Base-by-base conservation (phyloP, 35 echinoderm and acorn worm genomes). In the Ptychodera flava region DNA sequence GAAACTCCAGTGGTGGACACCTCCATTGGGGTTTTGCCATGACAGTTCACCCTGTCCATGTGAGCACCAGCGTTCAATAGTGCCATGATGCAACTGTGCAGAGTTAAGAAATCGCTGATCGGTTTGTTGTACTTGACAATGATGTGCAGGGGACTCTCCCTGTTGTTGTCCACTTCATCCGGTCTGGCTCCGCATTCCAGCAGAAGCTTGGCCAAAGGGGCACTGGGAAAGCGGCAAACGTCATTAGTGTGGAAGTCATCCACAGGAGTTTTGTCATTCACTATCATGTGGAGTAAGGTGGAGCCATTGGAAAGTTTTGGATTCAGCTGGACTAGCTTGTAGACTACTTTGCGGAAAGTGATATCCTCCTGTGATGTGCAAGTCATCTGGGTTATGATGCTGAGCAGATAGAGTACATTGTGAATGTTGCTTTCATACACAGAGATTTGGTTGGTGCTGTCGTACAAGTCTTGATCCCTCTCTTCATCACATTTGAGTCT, bases 221-320 rank as follows among this genome's bases (percentile, higher is more conserved):
- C 64, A 80, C 87, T 82, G 15, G 93, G 93, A 38, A 95, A 92
- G 31, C 84, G 84, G 78, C 93, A 95, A 29, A 95, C 81, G 37
- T 86, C 84, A 52, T 92, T 91, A 1, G 90, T 95, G 78, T 95
- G 93, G 37, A 95, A 95, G 53, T 95, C 93, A 75, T 95, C 90
- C 0, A 95, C 86, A n/a, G 85, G 90, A 0, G 93, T 95, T 33
- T 89, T 78, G 29, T 95, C 86, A 53, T 92, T 90, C 31, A 90
- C 93, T 29, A 87, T 90, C 32, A 95, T 79, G 36, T 95, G 93
- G 6, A 92, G 88, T 16, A 87, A 90, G 12, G 87, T 95, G 31
- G 87, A 85, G 30, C 93, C 93, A 52, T 83, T 87, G 30, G 87
- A 30, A 29, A 87, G 82, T 33, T 79, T 78, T n/a, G 90, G 90